Percentiles rank a stretch among this genome's conserved stretches.
Evolutionary conservation across 2,888 invertebrate species (phyloP).

Genomic region (Heteropelma amictum): DNA sequence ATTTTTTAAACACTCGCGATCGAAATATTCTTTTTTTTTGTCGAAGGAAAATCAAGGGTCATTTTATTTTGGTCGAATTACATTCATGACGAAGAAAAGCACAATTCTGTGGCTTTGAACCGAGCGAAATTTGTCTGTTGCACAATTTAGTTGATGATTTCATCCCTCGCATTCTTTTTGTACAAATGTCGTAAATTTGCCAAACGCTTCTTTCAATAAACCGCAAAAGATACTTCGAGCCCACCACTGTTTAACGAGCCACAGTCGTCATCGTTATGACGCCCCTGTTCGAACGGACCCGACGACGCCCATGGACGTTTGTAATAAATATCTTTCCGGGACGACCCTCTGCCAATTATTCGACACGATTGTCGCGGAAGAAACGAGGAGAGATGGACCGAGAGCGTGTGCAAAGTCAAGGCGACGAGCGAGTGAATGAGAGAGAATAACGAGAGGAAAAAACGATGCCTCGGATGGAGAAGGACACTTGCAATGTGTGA

Average conservation of each 20-base stretch:
- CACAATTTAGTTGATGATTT: not conserved
- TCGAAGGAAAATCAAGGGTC: too few species aligned
- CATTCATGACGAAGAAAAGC: too few species aligned
- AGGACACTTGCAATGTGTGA: constrained; percentile 66
- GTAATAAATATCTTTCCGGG: constrained; percentile 74
- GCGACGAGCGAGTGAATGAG: constrained; percentile 1
- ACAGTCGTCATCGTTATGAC: constrained; percentile 38
- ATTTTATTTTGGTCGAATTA: too few species aligned
- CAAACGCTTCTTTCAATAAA: constrained; percentile 71
- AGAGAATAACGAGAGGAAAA: not conserved
- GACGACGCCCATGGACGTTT: constrained; percentile 28
- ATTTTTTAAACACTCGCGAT: too few species aligned
- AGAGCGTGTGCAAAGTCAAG: not conserved
- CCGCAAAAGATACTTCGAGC: constrained; percentile 75
- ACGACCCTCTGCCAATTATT: constrained; percentile 73
- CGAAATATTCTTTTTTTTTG: too few species aligned
- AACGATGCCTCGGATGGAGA: constrained; percentile 1
- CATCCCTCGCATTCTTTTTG: not conserved
- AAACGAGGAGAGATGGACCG: constrained; percentile 4
- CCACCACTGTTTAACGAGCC: constrained; percentile 43
- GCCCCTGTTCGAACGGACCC: constrained; percentile 19
- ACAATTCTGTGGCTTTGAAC: too few species aligned
- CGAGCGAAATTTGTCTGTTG: not conserved
- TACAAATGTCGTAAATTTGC: constrained; percentile 2
- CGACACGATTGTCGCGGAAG: constrained; percentile 54